Conservation (phyloP, 2,888 invertebrate genomes). For the Ptychoptera albimana region DNA sequence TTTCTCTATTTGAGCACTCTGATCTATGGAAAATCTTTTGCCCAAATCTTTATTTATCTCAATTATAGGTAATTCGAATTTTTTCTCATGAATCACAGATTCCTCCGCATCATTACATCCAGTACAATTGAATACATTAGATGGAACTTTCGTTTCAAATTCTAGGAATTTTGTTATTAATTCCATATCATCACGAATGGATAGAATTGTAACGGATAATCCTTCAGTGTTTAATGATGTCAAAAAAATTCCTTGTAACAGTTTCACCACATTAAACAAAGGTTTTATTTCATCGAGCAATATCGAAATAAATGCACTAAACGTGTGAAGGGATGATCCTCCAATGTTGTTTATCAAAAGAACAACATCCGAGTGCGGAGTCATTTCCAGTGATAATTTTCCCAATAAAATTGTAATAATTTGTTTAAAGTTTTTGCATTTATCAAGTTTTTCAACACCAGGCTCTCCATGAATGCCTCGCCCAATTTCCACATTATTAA, state of each 20-base stretch:
- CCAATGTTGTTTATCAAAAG: slow-evolving; percentile 68
- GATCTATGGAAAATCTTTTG: no score
- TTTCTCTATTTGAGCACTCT: no score
- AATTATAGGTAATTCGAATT: no score
- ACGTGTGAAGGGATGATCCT: slow-evolving; percentile 43
- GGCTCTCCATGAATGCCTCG: slow-evolving; percentile 40
- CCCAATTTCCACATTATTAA: slow-evolving; percentile 45
- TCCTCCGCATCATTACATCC: background rate
- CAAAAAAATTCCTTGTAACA: slow-evolving; percentile 35
- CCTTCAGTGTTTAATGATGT: slow-evolving; percentile 68
- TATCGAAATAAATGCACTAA: slow-evolving; percentile 6
- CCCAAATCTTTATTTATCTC: no score
- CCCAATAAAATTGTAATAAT: slow-evolving; percentile 34
- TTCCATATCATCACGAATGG: slow-evolving; percentile 29
- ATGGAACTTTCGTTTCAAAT: background rate
- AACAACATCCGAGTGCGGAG: slow-evolving; percentile 32
- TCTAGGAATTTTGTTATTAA: slow-evolving; percentile 1
- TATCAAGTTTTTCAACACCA: slow-evolving; percentile 32
- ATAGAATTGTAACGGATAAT: slow-evolving; percentile 54
- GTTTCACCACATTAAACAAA: slow-evolving; percentile 6
- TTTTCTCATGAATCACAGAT: background rate
- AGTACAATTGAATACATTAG: background rate
- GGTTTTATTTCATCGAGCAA: slow-evolving; percentile 12
- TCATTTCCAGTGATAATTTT: slow-evolving; percentile 19
- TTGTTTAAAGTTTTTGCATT: slow-evolving; percentile 32